Percentiles rank a stretch among this genome's conserved stretches.
Conservation (phyloP, 2,113 vertebrate species). For the Pardalotus punctatus region DNA sequence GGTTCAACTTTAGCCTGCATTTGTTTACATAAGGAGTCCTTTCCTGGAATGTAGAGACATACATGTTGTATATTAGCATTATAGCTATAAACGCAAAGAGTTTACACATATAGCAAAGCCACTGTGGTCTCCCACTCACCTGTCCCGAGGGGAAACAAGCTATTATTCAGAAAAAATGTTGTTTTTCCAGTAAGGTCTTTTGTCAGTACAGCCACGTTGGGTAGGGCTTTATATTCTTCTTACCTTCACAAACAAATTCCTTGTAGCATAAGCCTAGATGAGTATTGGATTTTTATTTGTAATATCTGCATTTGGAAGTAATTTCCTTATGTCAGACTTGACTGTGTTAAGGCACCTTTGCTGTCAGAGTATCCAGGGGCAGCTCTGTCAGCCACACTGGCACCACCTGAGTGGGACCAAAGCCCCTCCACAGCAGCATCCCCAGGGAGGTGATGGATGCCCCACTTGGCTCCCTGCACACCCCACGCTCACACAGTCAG, state of each 20-base stretch:
- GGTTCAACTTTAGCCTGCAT: not conserved
- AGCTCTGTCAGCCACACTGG: not conserved
- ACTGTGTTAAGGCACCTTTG: not conserved
- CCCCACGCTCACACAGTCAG: not conserved
- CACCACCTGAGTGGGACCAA: too few relatives aligned
- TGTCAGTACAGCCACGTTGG: not conserved
- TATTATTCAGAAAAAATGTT: not conserved
- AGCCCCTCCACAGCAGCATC: accelerated
- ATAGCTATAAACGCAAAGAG: not conserved
- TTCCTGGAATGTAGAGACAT: not conserved
- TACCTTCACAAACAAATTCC: not conserved
- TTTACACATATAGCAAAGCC: not conserved
- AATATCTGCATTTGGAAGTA: not conserved
- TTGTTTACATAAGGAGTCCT: not conserved
- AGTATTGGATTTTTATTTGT: not conserved
- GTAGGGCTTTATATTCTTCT: not conserved
- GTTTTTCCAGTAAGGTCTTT: not conserved
- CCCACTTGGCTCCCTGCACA: not conserved
- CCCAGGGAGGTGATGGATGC: not conserved
- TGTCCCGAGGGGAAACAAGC: not conserved
- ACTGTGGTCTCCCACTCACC: not conserved
- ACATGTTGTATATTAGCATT: not conserved
- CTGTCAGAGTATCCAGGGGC: not conserved
- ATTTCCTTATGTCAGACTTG: not conserved
- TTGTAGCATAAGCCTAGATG: not conserved